Conservation (phyloP, 2,113 vertebrate species). For the Nothobranchius furzeri region DNA sequence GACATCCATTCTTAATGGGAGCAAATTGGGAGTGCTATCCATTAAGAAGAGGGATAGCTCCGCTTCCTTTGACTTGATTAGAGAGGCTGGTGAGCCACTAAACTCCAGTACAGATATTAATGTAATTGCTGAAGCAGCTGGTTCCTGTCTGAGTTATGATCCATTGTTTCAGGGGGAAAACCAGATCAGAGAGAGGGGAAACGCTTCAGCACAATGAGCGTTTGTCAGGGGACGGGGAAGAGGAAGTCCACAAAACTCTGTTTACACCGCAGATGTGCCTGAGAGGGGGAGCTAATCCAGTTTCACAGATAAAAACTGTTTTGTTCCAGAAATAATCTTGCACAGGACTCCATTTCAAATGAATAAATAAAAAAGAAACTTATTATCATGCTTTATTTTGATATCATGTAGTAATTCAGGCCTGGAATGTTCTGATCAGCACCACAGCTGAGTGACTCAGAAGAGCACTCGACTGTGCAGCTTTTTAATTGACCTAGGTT, state of each 20-base stretch:
- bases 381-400: too few relatives aligned
- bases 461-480: neutral
- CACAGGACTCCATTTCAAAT: too few relatives aligned
- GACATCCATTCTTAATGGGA: constrained; percentile 37
- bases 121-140: constrained; percentile 66
- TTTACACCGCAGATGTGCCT: constrained; percentile 29
- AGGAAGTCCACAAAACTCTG: constrained; percentile 46
- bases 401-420: too few relatives aligned
- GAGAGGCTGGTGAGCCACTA: constrained; percentile 40
- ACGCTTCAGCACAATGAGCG: constrained; percentile 33
- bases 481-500: neutral
- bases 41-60: constrained; percentile 22
- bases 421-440: too few relatives aligned
- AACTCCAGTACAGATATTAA: constrained; percentile 62
- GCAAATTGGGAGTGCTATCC: constrained; percentile 24
- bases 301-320: too few relatives aligned
- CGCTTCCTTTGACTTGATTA: constrained; percentile 52
- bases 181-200: constrained; percentile 8
- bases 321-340: too few relatives aligned
- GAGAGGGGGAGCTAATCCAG: neutral
- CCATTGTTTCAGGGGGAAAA: constrained; percentile 57
- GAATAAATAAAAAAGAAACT: too few relatives aligned
- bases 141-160: constrained; percentile 60
- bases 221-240: constrained; percentile 43
- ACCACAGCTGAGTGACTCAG: too few relatives aligned